These are phyloP conservation scores for Quadriops clusia DNA, from an alignment of 2,888 invertebrate genomes.

Conservation along the genomic window DNA sequence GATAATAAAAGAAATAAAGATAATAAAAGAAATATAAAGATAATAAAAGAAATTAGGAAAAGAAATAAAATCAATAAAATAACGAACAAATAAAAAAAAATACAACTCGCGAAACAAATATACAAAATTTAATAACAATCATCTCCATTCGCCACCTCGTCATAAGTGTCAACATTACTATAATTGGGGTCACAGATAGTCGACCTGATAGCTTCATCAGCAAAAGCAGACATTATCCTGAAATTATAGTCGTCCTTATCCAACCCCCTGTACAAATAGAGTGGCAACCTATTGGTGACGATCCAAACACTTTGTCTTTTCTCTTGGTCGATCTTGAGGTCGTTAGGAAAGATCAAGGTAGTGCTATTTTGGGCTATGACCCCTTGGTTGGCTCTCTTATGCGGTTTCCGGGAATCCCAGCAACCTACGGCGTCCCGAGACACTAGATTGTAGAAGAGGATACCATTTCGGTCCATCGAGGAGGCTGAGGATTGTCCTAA, in stretches of 20 bases:
- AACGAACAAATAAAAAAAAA: too few species aligned
- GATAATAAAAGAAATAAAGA: too few species aligned
- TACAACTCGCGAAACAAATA: too few species aligned
- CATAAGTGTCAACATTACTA: conserved; percentile 16
- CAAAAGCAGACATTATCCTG: conserved; percentile 56
- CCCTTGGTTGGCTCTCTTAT: conserved; percentile 49
- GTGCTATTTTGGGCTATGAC: conserved; percentile 49
- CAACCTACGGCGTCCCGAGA: conserved; percentile 65
- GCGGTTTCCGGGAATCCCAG: conserved; percentile 66
- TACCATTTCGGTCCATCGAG: conserved; percentile 46
- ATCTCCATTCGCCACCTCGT: conserved; percentile 14
- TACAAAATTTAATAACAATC: conserved; percentile 23
- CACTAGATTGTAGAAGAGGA: conserved; percentile 69
- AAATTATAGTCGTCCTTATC: conserved; percentile 58
- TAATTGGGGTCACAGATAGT: conserved; percentile 57
- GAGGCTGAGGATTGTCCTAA: conserved; percentile 63
- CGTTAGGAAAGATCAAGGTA: conserved; percentile 68
- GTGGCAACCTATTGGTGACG: conserved; percentile 61
- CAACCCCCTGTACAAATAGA: conserved; percentile 54
- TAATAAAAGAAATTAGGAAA: too few species aligned
- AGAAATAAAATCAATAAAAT: too few species aligned
- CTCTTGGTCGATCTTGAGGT: conserved; percentile 63
- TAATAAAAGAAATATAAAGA: too few species aligned
- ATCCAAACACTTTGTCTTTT: conserved; percentile 61
- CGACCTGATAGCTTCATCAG: conserved; percentile 48